Evolutionary conservation across 2,797 vertebrate genomes (phyloP).

Genomic region (Danio choprae): DNA sequence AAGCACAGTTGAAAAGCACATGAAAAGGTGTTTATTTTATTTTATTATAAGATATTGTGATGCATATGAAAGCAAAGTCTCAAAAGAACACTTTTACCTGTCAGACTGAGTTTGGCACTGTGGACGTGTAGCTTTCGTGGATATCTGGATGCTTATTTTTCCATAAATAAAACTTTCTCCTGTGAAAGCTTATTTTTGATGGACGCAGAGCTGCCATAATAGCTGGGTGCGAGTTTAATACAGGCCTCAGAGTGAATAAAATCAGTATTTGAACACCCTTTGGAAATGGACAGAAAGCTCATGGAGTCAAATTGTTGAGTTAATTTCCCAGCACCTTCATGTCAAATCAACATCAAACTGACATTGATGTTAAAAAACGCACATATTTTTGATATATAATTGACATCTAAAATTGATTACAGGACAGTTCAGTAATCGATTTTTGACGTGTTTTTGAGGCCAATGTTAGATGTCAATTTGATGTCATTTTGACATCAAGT

Average conservation of each 20-base stretch:
- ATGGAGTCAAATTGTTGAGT: neutral
- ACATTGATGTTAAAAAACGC: too few species aligned
- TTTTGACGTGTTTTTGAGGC: too few species aligned
- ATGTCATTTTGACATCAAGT: too few species aligned
- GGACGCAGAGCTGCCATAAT: neutral
- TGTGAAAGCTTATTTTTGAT: conserved; percentile 30
- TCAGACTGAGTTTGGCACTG: neutral
- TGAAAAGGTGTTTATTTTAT: neutral
- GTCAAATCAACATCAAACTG: too few species aligned
- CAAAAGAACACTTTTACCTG: neutral
- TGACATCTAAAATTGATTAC: too few species aligned
- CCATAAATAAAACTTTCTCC: conserved; percentile 34
- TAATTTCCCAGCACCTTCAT: neutral
- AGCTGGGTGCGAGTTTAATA: conserved; percentile 49
- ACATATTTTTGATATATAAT: too few species aligned
- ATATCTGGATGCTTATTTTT: neutral
- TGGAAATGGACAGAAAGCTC: conserved; percentile 17
- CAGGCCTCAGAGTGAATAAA: conserved; percentile 63
- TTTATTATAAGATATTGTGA: neutral
- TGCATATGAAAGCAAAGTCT: neutral
- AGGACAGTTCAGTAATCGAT: too few species aligned
- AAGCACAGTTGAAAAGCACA: neutral
- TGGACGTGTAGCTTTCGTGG: conserved; percentile 8
- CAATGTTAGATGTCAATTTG: too few species aligned
- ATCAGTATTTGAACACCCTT: conserved; percentile 75